Evolutionary conservation across 2,797 vertebrate genomes (phyloP), one percentile per base, ranked within the genome.

Genomic region (Sternotherus odoratus): DNA sequence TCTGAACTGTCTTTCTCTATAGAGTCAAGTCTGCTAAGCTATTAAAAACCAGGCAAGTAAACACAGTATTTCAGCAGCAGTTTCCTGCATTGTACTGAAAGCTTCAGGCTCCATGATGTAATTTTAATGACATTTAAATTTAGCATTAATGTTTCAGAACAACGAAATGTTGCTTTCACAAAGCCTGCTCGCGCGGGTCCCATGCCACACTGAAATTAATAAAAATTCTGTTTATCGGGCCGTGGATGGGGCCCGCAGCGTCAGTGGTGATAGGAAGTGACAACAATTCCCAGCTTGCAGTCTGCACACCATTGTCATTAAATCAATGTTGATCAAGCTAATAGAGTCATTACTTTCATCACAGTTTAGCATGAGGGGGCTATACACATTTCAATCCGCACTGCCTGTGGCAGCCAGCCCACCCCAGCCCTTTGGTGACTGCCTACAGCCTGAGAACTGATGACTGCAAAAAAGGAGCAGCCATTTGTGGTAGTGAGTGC

Each of bases 111-210:
- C 26, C 46, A 11, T 23, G 57, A 46, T 90, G 79, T 57, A 88
- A 77, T 57, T 96, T 92, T 87, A 95, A 95, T 92, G 88, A 79
- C 15, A 89, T 93, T 82, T 90, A 93, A 92, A 94, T 97, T 95
- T 91, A 91, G 49, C 87, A 86, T 79, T 84, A 36, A 23, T 50
- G 16, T 74, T 90, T 30, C 53, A 93, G 87, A 93, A 94, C 39
- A 84, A 92, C 92, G 60, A 24, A 77, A 57, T 12, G 33, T n/a
- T 85, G 79, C 28, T 50, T 83, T 48, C 2, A 1, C 60, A 77
- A 54, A 95, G 84, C 77, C 60, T 33, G 85, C 48, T 51, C 10
- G 78, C 57, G 16, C 24, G 0, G 0, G 48, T 87, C 69, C 46
- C 33, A 53, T 2, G 26, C 46, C 81, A 30, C 23, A 1, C 1